Evolutionary conservation across 2,113 vertebrate species (phyloP).

Genomic region (Psilopsiagon aymara): DNA sequence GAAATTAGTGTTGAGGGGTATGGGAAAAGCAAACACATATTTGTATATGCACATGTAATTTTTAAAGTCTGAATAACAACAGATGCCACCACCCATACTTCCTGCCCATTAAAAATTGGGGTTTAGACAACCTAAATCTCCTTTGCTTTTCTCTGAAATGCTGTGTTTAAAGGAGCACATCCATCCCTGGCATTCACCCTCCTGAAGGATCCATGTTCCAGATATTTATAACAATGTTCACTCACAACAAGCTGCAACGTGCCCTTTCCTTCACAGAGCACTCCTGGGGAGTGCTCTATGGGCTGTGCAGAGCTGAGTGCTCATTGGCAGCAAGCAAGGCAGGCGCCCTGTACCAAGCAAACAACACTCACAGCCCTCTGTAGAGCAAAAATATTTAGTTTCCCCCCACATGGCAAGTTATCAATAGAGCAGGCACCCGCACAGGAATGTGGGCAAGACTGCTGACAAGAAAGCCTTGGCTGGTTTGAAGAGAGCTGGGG

Average conservation of each 20-base stretch:
- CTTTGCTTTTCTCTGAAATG: not conserved
- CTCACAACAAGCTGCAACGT: not conserved
- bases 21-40: not conserved
- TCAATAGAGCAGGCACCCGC: not conserved
- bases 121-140: rapidly evolving
- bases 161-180: rapidly evolving
- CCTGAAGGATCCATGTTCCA: not conserved
- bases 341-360: not conserved
- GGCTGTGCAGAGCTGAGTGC: not conserved
- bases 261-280: not conserved
- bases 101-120: not conserved
- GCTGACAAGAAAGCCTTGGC: not conserved
- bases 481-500: not conserved
- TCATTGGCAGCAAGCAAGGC: not conserved
- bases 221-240: rapidly evolving
- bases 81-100: not conserved
- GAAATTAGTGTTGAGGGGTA: rapidly evolving
- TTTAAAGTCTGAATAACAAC: not conserved
- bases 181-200: not conserved
- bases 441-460: not conserved
- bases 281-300: rapidly evolving
- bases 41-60: rapidly evolving
- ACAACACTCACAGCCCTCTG: conserved; percentile 1
- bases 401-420: not conserved
- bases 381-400: not conserved